Evolutionary conservation across 2,113 vertebrate species (phyloP), one percentile per base, ranked within the genome.

Genomic region (Halichoerus grypus): DNA sequence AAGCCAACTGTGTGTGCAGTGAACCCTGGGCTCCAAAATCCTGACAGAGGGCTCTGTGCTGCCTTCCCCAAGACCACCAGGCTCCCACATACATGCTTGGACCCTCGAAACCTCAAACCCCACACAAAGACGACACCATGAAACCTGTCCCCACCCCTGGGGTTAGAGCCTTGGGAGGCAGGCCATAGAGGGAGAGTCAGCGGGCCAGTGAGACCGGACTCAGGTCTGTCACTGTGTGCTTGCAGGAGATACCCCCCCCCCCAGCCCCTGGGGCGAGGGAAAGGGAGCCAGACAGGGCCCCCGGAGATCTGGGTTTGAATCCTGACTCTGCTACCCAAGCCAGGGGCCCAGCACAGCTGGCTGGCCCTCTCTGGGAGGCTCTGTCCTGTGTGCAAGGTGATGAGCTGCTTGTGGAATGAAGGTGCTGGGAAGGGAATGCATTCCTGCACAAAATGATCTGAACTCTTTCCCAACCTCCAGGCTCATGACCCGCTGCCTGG

Each of bases 311-410:
- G 2, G 26, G 39, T 94, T 95, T 95, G 39, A 91, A 92, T 80
- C 69, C 53, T 18, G 86, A 49, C 14, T 46, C 59, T 72, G 31
- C 28, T 49, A 65, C 19, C 81, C 15, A 65, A 21, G 21, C 90
- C 0, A 4, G 31, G 85, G 24, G 1, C 18, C 42, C 42, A 31
- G 36, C 26, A 19, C 2, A 5, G 7, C 12, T 4, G 4, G 31
- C 13, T 11, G 42, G 57, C 14, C 28, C 15, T 53, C 76, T 67
- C 76, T 2, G n/a, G 69, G 24, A 7, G 7, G 57, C 4, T 53
- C 26, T 42, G 24, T 10, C 53, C 82, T 21, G 1, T 5, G 19
- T 42, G 46, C 46, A 19, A 93, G 21, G 7, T 31, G 36, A 57
- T 1, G 2, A 12, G 55, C 36, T 22, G 42, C 69, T 16, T 21